phyloP scores from a whole-genome alignment of 2,888 invertebrate species.

The Aethes cnicana region DNA sequence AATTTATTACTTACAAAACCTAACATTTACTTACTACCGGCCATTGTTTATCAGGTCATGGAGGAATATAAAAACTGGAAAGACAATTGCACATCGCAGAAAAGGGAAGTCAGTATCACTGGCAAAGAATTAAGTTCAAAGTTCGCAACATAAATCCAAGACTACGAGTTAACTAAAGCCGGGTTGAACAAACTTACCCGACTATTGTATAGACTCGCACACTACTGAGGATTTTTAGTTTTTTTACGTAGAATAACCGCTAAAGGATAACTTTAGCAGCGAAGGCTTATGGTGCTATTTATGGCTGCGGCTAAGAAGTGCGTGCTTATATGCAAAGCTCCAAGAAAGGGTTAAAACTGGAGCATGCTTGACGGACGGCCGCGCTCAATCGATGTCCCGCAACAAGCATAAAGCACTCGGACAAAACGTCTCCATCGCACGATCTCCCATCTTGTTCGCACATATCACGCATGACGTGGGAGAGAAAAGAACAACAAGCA shows the following conservation, averaged over 20 bases:
- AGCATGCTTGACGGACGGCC: conserved; percentile 19
- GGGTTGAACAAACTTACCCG: conserved; percentile 67
- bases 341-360: conserved; percentile 18
- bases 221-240: conserved; percentile 28
- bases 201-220: conserved; percentile 45
- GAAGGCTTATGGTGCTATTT: too few relatives aligned
- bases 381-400: conserved; percentile 37
- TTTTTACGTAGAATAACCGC: neutral
- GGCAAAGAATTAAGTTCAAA: conserved; percentile 60
- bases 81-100: conserved; percentile 53
- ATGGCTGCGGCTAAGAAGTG: neutral
- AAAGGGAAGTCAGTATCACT: conserved; percentile 61
- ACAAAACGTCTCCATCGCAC: conserved; percentile 50
- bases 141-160: conserved; percentile 64
- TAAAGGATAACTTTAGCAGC: too few relatives aligned
- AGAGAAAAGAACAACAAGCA: conserved; percentile 45
- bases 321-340: neutral
- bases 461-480: conserved; percentile 41
- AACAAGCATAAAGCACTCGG: conserved; percentile 47
- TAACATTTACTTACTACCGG: neutral
- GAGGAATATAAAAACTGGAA: conserved; percentile 33
- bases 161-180: conserved; percentile 69
- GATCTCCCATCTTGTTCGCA: conserved; percentile 44
- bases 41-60: conserved; percentile 5
- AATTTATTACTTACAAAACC: neutral